phyloP scores from a whole-genome alignment of 2,888 invertebrate species.

The Ochropacha duplaris region DNA sequence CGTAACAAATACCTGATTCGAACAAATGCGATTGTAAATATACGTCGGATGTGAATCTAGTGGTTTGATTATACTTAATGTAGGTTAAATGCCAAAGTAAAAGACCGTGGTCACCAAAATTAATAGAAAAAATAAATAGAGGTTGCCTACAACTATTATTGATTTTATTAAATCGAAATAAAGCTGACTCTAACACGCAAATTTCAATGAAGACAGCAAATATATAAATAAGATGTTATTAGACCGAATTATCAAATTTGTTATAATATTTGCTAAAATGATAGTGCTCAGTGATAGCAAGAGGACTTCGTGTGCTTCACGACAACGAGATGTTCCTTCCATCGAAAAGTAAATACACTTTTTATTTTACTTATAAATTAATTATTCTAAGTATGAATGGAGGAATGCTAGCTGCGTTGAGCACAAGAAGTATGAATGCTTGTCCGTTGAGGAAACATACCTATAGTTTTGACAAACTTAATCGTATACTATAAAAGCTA shows the following conservation, averaged over 20 bases:
- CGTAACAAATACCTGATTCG: too few relatives aligned
- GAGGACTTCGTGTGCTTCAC: conserved; percentile 76
- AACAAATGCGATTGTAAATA: too few relatives aligned
- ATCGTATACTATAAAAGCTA: too few relatives aligned
- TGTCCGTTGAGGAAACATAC: conserved; percentile 9
- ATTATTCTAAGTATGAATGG: conserved; percentile 52
- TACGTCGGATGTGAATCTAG: too few relatives aligned
- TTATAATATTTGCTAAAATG: conserved; percentile 1
- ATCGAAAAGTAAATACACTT: conserved; percentile 53
- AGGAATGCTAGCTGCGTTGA: conserved; percentile 70
- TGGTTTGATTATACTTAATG: too few relatives aligned
- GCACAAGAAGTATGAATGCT: conserved; percentile 73
- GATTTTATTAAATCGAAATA: neutral
- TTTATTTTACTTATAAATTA: conserved; percentile 25
- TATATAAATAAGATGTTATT: neutral
- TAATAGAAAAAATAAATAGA: too few relatives aligned
- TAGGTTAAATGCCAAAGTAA: too few relatives aligned
- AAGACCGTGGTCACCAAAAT: too few relatives aligned
- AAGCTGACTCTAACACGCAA: neutral
- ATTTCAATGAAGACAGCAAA: neutral
- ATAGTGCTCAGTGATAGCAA: conserved; percentile 30
- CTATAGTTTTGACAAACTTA: too few relatives aligned
- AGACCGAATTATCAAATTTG: neutral
- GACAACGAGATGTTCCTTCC: conserved; percentile 64
- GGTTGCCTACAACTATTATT: too few relatives aligned